Evolutionary conservation across 1,140 invertebrate genomes (phyloP), one percentile per base, ranked within the genome.

Genomic region (Drosophila dunni): DNA sequence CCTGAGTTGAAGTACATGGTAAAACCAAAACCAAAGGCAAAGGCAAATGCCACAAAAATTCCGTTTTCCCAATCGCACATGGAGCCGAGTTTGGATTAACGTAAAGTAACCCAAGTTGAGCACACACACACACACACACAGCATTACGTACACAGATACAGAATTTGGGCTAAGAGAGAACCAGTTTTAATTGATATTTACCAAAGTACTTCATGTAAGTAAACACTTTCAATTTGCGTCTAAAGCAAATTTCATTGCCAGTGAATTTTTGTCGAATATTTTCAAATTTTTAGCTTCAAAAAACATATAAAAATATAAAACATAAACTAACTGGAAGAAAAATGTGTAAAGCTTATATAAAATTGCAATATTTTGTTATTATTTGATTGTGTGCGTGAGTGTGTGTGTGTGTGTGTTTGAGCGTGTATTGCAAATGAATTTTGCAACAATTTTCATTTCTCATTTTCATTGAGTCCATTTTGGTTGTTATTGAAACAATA

Each of bases 181-280:
- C 79, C 84, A 84, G 84, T 89, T 89, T 89, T 89, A 89, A 89
- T 89, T 89, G 84, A 89, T 89, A 89, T 89, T 89, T 89, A 81
- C 84, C 85, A 90, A 89, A 89, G 84, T 89, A 68, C 84, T 89
- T 57, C 66, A 81, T 89, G 84, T 79, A 90, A 73, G 81, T 78
- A 89, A 89, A 89, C 84, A 89, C 85, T 89, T 89, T 74, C 68
- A 68, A 75, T 81, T 74, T 77, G 67, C 64, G 75, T 88, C 76
- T 74, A 51, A 76, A 78, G 69, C 57, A 75, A 75, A 64, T 81
- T 89, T 66, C 56, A 84, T 54, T 67, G 51, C 48, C 53, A 63
- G 36, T 20, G 53, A 17, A 40, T 20, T 40, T 42, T 29, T 29
- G 24, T 5, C n/a, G 11, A 13, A n/a, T 3, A 42, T 11, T 6